Evolutionary conservation across 2,888 invertebrate species (phyloP).

Genomic region (Athrips mouffetella): DNA sequence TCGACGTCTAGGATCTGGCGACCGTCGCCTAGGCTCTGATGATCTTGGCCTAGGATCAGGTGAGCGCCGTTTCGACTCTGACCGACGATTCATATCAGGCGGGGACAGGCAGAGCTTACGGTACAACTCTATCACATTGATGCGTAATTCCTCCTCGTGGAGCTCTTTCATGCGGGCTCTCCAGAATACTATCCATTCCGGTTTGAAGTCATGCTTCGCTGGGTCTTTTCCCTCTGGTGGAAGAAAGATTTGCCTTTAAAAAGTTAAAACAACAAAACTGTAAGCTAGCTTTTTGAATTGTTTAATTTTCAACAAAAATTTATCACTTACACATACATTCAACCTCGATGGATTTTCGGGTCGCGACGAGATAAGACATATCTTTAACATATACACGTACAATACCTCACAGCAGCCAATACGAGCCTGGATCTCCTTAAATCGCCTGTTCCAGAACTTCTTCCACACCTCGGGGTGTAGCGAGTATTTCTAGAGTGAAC

Average conservation of each 20-base stretch:
- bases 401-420: too few relatives aligned
- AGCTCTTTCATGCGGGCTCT: slow-evolving; percentile 88
- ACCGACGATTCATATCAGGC: slow-evolving; percentile 36
- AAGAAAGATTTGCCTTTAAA: too few relatives aligned
- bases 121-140: slow-evolving; percentile 83
- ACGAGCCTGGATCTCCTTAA: too few relatives aligned
- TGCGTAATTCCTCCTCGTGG: slow-evolving; percentile 82
- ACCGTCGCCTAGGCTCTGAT: slow-evolving; percentile 17
- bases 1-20: slow-evolving; percentile 19
- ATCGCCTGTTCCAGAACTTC: too few relatives aligned
- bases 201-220: slow-evolving; percentile 89
- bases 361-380: too few relatives aligned
- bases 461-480: background rate
- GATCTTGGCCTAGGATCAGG: slow-evolving; percentile 14
- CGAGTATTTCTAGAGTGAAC: too few relatives aligned
- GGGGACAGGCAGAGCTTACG: slow-evolving; percentile 76
- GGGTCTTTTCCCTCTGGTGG: slow-evolving; percentile 86
- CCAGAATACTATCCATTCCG: slow-evolving; percentile 94
- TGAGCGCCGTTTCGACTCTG: slow-evolving; percentile 1
- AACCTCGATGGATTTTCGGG: too few relatives aligned
- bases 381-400: too few relatives aligned
- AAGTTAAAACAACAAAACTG: too few relatives aligned
- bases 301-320: too few relatives aligned
- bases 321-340: too few relatives aligned
- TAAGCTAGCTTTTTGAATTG: too few relatives aligned